phyloP scores from a whole-genome alignment of 2,113 vertebrate species.

The Gnathonemus echidnorhynchus region DNA sequence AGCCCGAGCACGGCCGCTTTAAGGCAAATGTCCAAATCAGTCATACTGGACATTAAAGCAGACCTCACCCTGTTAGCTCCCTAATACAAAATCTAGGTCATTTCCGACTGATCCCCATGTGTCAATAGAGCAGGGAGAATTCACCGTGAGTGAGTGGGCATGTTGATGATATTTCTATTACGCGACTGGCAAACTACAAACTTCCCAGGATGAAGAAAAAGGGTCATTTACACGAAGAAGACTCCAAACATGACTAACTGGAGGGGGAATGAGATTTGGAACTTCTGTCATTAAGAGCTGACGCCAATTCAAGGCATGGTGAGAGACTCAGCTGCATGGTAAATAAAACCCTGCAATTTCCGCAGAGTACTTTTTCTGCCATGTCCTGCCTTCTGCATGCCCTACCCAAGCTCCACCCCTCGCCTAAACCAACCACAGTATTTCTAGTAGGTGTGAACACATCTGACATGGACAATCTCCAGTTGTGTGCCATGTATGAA shows the following conservation, averaged over 20 bases:
- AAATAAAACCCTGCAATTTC: neutral
- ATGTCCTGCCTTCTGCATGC: neutral
- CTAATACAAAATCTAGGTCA: neutral
- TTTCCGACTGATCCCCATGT: neutral
- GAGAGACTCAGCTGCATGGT: neutral
- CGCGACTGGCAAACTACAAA: neutral
- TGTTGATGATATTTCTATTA: neutral
- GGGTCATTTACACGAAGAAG: neutral
- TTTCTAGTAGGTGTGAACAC: neutral
- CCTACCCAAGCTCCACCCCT: neutral
- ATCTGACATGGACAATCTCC: neutral
- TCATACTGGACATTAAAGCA: neutral
- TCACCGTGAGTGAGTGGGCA: neutral
- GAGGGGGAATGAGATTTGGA: neutral
- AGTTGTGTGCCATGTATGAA: neutral
- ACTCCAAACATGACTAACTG: neutral
- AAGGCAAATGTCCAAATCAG: neutral
- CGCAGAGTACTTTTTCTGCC: neutral
- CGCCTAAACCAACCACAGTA: neutral
- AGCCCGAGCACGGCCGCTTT: neutral
- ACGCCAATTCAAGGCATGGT: neutral
- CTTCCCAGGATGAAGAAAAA: neutral
- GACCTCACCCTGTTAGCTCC: neutral
- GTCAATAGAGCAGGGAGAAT: neutral
- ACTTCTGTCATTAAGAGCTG: neutral